A percentile compares a stretch with the other conserved stretches of the same genome.
Conservation (phyloP, 2,888 invertebrate species). For the Graphium colonna region DNA sequence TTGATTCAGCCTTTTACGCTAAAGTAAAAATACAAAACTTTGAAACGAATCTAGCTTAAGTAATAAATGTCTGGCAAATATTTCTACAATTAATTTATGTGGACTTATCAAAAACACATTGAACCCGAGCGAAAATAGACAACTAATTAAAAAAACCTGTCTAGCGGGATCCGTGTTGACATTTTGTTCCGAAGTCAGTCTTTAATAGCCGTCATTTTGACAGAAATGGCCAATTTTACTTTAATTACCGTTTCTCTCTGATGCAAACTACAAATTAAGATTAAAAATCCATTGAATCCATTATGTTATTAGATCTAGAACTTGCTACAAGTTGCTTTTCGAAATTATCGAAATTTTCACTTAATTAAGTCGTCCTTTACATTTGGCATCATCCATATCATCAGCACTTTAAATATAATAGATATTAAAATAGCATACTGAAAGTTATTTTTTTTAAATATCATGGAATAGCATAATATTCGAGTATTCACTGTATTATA, state of each 20-base stretch:
- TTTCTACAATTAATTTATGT: background rate
- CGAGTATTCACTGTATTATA: too few relatives aligned
- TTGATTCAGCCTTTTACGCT: too few relatives aligned
- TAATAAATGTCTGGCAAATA: background rate
- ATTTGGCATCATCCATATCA: too few relatives aligned
- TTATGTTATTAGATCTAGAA: too few relatives aligned
- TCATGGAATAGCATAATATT: too few relatives aligned
- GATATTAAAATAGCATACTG: too few relatives aligned
- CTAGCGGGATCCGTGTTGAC: background rate
- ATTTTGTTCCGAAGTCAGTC: background rate
- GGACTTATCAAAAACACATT: background rate
- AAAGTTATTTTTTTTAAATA: too few relatives aligned
- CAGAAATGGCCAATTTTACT: constrained; percentile 15
- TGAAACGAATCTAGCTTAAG: background rate
- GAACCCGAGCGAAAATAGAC: background rate
- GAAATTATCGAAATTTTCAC: too few relatives aligned
- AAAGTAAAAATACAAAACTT: too few relatives aligned
- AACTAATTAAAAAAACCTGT: constrained; percentile 9
- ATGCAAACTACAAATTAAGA: constrained; percentile 5
- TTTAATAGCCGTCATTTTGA: background rate
- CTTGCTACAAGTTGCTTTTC: too few relatives aligned
- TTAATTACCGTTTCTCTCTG: constrained; percentile 14
- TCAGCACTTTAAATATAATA: too few relatives aligned
- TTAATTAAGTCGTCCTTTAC: too few relatives aligned
- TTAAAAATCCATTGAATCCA: background rate